Conservation (phyloP, 2,888 invertebrate species). For the Acanthacorydalis orientalis region DNA sequence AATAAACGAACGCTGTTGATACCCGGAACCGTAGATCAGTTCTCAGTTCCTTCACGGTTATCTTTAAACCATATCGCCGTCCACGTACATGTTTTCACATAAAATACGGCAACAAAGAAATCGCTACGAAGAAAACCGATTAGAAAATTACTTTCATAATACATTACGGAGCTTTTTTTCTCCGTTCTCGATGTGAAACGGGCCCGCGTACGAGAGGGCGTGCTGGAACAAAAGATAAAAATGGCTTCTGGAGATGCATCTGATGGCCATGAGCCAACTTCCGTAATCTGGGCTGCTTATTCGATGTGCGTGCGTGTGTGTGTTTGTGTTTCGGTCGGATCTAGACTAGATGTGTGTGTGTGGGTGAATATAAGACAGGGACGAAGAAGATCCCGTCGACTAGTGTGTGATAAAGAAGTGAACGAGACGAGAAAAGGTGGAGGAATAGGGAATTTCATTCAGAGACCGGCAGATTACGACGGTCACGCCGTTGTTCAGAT, state of each 20-base stretch:
- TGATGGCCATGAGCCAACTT: conserved; percentile 18
- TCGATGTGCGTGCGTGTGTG: not conserved
- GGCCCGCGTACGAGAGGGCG: not conserved
- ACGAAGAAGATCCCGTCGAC: not conserved
- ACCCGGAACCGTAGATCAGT: too few relatives aligned
- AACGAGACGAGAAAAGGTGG: not conserved
- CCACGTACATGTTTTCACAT: too few relatives aligned
- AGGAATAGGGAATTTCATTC: too few relatives aligned
- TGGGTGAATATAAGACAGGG: not conserved
- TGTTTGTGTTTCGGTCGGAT: too few relatives aligned
- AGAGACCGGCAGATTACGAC: too few relatives aligned
- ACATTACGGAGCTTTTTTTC: not conserved
- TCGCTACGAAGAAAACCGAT: not conserved
- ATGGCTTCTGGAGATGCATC: conserved; percentile 14
- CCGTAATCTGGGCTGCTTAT: conserved; percentile 12
- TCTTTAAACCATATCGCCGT: too few relatives aligned
- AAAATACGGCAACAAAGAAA: too few relatives aligned
- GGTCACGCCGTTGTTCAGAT: too few relatives aligned
- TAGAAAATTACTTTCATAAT: not conserved
- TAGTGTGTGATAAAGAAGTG: not conserved
- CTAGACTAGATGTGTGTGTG: not conserved
- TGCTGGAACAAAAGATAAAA: conserved; percentile 13
- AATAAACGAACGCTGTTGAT: too few relatives aligned
- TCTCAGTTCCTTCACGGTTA: too few relatives aligned
- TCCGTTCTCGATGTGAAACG: not conserved